Evolutionary conservation across 2,113 vertebrate genomes (phyloP).

Genomic region (Nesogale talazaci): DNA sequence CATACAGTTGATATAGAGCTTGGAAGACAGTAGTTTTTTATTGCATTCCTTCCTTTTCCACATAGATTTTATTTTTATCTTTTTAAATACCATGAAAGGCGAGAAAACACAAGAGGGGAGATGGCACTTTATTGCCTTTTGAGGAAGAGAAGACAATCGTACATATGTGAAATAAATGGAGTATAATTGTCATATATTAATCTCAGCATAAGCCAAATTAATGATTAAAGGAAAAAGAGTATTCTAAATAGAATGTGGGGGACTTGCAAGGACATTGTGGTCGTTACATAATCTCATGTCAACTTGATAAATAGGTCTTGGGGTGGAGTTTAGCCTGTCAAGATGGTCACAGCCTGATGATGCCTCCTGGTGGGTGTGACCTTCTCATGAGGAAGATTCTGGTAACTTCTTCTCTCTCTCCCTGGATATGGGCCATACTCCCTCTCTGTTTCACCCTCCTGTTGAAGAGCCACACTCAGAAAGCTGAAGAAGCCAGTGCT

Average conservation of each 20-base stretch:
- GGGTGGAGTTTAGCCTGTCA: no score
- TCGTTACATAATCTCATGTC: no score
- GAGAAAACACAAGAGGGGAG: not conserved
- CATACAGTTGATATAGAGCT: not conserved
- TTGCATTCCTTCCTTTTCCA: not conserved
- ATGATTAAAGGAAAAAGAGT: not conserved
- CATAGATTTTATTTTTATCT: not conserved
- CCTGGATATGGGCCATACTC: no score
- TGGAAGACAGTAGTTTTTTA: constrained; percentile 44
- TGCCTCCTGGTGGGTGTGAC: no score
- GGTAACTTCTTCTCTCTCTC: no score
- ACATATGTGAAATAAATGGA: constrained; percentile 14
- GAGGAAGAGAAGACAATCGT: not conserved
- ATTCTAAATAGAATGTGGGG: not conserved
- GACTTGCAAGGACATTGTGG: constrained; percentile 7
- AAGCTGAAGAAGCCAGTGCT: no score
- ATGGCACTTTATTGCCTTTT: not conserved
- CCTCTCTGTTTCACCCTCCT: no score
- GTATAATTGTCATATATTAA: constrained; percentile 39
- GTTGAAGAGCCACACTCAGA: no score
- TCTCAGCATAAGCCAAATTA: not conserved
- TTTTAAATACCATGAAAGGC: not conserved
- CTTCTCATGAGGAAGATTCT: no score
- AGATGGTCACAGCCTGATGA: no score
- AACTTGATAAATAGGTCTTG: no score